phyloP scores from a whole-genome alignment of 2,888 invertebrate species.

The Nephrocerus scutellatus region DNA sequence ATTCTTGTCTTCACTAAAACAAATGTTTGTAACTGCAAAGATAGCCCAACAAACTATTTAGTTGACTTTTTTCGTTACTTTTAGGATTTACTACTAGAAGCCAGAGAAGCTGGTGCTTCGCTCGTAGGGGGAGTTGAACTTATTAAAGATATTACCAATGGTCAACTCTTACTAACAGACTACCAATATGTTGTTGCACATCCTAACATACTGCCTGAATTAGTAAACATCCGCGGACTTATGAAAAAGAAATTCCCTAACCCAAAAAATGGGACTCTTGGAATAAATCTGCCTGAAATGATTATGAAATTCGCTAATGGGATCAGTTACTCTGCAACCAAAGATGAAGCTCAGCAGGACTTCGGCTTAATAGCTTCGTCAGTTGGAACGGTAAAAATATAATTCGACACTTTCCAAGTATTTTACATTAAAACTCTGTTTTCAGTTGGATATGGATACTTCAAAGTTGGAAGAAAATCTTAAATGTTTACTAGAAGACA shows the following conservation, averaged over 20 bases:
- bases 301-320: slow-evolving; percentile 63
- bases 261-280: slow-evolving; percentile 59
- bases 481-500: slow-evolving; percentile 56
- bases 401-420: slow-evolving; percentile 5
- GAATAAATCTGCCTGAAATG: slow-evolving; percentile 55
- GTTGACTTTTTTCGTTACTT: too few species aligned
- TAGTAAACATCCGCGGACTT: slow-evolving; percentile 68
- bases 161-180: slow-evolving; percentile 59
- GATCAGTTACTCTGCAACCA: slow-evolving; percentile 59
- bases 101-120: slow-evolving; percentile 64
- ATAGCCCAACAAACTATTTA: not conserved
- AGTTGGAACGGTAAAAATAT: slow-evolving; percentile 60
- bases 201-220: slow-evolving; percentile 69
- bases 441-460: slow-evolving; percentile 66
- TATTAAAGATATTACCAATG: slow-evolving; percentile 70
- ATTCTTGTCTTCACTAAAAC: slow-evolving; percentile 70
- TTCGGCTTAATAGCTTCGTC: slow-evolving; percentile 61
- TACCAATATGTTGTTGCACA: slow-evolving; percentile 71
- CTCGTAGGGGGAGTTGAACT: slow-evolving; percentile 66
- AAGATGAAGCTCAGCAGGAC: slow-evolving; percentile 63
- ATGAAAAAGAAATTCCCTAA: slow-evolving; percentile 73
- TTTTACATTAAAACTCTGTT: slow-evolving; percentile 23
- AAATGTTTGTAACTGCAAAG: slow-evolving; percentile 39
- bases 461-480: slow-evolving; percentile 69
- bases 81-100: slow-evolving; percentile 49